A percentile compares a stretch with the other conserved stretches of the same genome.
Evolutionary conservation across 2,113 vertebrate species (phyloP).

Genomic region (Apodemus sylvaticus): DNA sequence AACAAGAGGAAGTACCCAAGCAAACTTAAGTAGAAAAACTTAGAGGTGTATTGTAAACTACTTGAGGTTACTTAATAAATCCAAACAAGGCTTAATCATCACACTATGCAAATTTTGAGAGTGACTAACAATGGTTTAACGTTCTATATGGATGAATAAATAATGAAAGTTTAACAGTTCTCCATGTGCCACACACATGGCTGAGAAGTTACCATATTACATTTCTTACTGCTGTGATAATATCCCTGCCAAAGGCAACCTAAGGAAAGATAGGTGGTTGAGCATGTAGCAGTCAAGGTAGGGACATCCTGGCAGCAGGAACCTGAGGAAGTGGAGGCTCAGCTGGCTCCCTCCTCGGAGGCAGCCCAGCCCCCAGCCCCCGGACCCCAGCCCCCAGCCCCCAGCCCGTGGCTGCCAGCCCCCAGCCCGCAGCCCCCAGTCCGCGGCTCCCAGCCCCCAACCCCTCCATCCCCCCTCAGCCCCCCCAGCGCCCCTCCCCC

Average conservation of each 20-base stretch:
- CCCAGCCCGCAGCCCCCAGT: too few relatives aligned
- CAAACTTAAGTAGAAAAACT: not conserved
- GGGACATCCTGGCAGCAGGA: not conserved
- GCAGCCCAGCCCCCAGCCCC: not conserved
- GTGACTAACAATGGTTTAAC: not conserved
- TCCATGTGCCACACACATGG: not conserved
- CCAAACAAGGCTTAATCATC: not conserved
- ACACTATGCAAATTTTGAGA: not conserved
- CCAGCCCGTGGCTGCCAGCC: too few relatives aligned
- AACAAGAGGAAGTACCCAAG: not conserved
- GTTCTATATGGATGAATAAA: not conserved
- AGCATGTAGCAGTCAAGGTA: not conserved
- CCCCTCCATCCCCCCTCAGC: too few relatives aligned
- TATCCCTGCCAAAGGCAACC: not conserved
- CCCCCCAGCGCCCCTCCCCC: too few relatives aligned
- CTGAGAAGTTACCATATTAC: not conserved
- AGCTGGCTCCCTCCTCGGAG: too few relatives aligned
- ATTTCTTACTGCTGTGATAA: not conserved
- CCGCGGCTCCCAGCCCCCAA: too few relatives aligned
- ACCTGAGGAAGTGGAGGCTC: not conserved
- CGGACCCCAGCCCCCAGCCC: too few relatives aligned
- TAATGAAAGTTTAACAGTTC: not conserved
- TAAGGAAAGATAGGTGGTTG: not conserved
- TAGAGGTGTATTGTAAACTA: not conserved
- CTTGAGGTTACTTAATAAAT: slow-evolving; percentile 15